Evolutionary conservation across 2,797 vertebrate genomes (phyloP).

Genomic region (Gadopsis bispinosus): DNA sequence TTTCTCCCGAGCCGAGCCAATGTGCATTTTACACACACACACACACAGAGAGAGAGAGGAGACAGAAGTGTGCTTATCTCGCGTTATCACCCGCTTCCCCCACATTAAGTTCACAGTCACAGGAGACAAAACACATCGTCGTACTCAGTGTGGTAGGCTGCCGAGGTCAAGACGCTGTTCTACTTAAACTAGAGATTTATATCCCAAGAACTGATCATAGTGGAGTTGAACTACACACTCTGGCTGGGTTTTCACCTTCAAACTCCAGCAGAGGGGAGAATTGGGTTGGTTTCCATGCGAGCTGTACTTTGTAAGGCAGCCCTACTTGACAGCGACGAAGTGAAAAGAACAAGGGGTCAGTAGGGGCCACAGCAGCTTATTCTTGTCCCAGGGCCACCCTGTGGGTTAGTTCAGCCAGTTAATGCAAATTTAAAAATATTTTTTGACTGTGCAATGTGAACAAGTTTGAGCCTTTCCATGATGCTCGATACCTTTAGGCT

Average conservation of each 20-base stretch:
- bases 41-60: no score
- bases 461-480: background rate
- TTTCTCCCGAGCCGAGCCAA: background rate
- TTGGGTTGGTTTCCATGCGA: background rate
- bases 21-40: background rate
- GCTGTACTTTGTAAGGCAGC: background rate
- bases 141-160: background rate
- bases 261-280: background rate
- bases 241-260: no score
- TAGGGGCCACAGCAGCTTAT: background rate
- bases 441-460: background rate
- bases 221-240: background rate
- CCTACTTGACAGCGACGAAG: background rate
- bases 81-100: constrained; percentile 8
- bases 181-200: background rate
- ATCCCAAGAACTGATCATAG: background rate
- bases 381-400: background rate
- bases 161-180: background rate
- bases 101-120: constrained; percentile 8
- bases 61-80: background rate
- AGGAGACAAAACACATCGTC: background rate
- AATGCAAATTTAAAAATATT: background rate
- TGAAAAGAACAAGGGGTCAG: background rate
- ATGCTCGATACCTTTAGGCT: background rate
- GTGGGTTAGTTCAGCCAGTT: background rate